Conservation (phyloP, 2,113 vertebrate species). For the Scatophagus argus region DNA sequence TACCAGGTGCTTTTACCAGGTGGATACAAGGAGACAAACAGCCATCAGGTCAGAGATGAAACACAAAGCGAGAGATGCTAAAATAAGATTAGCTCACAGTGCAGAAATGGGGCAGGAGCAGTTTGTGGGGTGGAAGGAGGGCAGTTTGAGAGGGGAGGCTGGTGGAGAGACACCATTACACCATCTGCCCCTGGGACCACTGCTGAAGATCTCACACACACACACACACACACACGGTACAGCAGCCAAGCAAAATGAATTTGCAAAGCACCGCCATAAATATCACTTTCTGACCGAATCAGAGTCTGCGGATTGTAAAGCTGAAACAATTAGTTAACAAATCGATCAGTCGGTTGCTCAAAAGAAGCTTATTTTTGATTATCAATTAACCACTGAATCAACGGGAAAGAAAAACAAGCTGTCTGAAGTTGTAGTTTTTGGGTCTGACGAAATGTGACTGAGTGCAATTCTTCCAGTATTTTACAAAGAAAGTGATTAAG, state of each 20-base stretch:
- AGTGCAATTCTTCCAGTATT: no score
- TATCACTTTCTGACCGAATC: no score
- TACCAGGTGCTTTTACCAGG: neutral
- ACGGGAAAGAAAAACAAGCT: no score
- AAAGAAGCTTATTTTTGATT: no score
- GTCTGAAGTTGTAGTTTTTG: no score
- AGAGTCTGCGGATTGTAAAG: no score
- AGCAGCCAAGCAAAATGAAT: no score
- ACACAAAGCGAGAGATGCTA: slow-evolving; percentile 27
- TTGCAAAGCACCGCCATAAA: neutral
- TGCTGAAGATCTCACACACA: slow-evolving; percentile 17
- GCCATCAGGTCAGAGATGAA: slow-evolving; percentile 15
- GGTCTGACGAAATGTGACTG: no score
- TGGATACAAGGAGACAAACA: neutral
- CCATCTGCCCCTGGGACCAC: slow-evolving; percentile 49
- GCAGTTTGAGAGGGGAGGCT: slow-evolving; percentile 9
- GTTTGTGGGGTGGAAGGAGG: neutral
- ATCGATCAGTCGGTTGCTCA: no score
- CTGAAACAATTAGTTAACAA: no score
- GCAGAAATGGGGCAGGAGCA: slow-evolving; percentile 26
- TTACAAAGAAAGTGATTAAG: no score
- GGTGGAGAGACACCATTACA: slow-evolving; percentile 51
- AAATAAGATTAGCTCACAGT: slow-evolving; percentile 37
- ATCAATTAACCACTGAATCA: no score
- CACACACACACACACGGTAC: slow-evolving; percentile 25